Conservation (phyloP, 2,113 vertebrate genomes). For the Chinchilla lanigera region DNA sequence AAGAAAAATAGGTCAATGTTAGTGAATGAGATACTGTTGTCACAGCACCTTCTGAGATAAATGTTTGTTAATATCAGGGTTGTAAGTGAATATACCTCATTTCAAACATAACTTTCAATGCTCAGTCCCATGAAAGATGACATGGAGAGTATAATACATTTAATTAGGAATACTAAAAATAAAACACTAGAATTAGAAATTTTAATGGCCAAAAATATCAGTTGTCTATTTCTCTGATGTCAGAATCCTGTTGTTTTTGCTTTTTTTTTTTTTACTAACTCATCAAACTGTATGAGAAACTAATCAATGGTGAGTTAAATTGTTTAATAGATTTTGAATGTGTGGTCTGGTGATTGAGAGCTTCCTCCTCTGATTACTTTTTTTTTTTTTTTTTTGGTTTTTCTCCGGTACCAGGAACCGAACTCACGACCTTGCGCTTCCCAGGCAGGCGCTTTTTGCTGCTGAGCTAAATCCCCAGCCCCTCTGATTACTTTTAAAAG, state of each 20-base stretch:
- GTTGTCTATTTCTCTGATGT: conserved; percentile 18
- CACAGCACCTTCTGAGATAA: conserved; percentile 22
- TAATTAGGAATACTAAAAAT: background rate
- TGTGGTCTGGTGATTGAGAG: background rate
- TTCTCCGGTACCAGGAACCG: no score
- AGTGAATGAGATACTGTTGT: background rate
- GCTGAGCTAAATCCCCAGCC: no score
- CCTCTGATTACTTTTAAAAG: conserved; percentile 54
- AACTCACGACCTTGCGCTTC: no score
- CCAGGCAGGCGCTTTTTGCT: no score
- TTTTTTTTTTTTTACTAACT: background rate
- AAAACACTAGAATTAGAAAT: conserved; percentile 9
- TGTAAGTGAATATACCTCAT: background rate
- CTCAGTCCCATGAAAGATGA: background rate
- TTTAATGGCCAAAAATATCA: background rate
- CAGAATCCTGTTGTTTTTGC: background rate
- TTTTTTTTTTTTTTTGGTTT: no score
- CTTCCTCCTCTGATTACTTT: background rate
- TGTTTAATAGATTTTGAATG: conserved; percentile 70
- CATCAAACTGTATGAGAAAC: background rate
- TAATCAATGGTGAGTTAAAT: conserved; percentile 70
- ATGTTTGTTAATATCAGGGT: background rate
- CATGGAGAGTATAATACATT: conserved; percentile 23
- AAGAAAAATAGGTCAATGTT: conserved; percentile 47
- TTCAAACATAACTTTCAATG: conserved; percentile 31